These are phyloP conservation scores for Homalodisca vitripennis DNA, from an alignment of 1,140 invertebrate species.

Conservation along the genomic window DNA sequence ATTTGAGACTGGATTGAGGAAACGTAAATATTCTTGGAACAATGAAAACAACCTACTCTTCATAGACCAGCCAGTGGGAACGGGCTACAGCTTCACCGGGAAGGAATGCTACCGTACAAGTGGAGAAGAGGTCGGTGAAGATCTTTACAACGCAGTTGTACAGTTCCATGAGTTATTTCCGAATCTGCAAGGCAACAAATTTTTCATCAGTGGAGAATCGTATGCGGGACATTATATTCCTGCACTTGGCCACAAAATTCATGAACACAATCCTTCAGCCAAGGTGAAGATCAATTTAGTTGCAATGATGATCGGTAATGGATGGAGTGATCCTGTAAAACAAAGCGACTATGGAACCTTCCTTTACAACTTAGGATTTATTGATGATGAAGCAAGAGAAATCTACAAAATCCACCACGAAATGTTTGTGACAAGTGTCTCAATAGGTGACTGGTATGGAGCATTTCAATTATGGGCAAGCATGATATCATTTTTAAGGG, in stretches of 20 bases:
- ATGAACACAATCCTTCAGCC: slow-evolving; percentile 60
- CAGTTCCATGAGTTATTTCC: slow-evolving; percentile 75
- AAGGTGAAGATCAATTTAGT: slow-evolving; percentile 57
- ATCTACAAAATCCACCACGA: slow-evolving; percentile 18
- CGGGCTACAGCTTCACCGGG: slow-evolving; percentile 64
- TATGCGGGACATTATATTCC: slow-evolving; percentile 86
- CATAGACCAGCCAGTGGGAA: slow-evolving; percentile 65
- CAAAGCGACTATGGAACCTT: slow-evolving; percentile 77
- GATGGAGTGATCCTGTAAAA: slow-evolving; percentile 74
- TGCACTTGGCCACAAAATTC: slow-evolving; percentile 70
- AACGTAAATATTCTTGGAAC: slow-evolving; percentile 32
- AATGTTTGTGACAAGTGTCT: neutral
- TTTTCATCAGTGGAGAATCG: slow-evolving; percentile 82
- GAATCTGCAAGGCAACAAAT: slow-evolving; percentile 61
- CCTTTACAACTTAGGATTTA: slow-evolving; percentile 70
- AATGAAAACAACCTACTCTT: slow-evolving; percentile 55
- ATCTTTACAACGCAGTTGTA: slow-evolving; percentile 28
- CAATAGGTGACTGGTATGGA: slow-evolving; percentile 2
- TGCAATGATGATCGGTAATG: slow-evolving; percentile 82
- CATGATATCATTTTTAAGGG: neutral
- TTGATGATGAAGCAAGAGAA: slow-evolving; percentile 46
- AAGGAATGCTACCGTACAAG: slow-evolving; percentile 57
- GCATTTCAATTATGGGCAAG: slow-evolving; percentile 53
- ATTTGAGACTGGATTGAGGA: neutral
- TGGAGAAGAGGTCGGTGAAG: slow-evolving; percentile 47